These are phyloP conservation scores for Chloebia gouldiae DNA, from an alignment of 2,113 vertebrate species.

Conservation along the genomic window DNA sequence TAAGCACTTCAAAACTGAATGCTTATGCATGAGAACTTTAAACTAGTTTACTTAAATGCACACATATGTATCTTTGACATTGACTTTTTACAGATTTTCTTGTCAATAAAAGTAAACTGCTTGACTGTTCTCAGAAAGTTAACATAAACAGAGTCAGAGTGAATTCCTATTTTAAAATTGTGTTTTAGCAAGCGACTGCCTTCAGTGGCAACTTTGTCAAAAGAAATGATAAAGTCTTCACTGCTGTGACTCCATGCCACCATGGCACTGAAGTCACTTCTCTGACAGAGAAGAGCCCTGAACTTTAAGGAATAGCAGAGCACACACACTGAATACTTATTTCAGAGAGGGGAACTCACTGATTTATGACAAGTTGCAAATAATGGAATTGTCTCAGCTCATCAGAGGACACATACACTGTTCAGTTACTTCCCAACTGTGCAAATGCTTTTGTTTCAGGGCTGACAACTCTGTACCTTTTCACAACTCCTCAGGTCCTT, in stretches of 20 bases:
- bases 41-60: constrained; percentile 56
- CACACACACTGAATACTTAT: neutral
- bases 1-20: constrained; percentile 61
- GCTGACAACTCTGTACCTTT: constrained; percentile 50
- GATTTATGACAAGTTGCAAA: neutral
- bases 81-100: constrained; percentile 57
- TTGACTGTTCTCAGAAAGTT: constrained; percentile 51
- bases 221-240: neutral
- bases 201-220: neutral
- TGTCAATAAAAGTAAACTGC: constrained; percentile 50
- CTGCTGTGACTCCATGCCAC: neutral
- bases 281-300: accelerated
- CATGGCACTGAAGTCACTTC: neutral
- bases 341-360: neutral
- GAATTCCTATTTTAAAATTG: neutral
- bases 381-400: constrained; percentile 32
- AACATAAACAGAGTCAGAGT: constrained; percentile 16
- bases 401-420: constrained; percentile 10
- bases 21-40: constrained; percentile 55
- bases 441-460: neutral
- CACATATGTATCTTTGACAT: constrained; percentile 48
- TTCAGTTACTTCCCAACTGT: constrained; percentile 14
- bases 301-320: neutral
- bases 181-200: neutral
- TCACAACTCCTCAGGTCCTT: constrained; percentile 34